Conservation (phyloP, 2,113 vertebrate genomes). For the Burhinus oedicnemus region DNA sequence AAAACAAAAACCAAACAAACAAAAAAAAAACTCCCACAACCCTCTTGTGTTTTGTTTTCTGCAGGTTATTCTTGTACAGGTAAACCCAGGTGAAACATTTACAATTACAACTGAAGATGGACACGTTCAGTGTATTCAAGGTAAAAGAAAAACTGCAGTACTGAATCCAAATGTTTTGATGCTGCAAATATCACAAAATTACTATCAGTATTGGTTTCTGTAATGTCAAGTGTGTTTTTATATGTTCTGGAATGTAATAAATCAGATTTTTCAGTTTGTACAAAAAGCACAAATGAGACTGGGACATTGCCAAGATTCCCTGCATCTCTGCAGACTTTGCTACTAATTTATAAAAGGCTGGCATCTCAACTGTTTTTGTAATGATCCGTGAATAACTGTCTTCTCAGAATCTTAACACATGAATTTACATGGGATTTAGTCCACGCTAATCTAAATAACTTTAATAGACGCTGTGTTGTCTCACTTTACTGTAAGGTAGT, state of each 20-base stretch:
- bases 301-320: neutral
- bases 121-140: slow-evolving; percentile 82
- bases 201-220: neutral
- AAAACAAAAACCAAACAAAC: no score
- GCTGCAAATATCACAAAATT: neutral
- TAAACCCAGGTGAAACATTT: slow-evolving; percentile 85
- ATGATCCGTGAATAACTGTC: neutral
- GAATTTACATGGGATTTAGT: neutral
- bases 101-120: slow-evolving; percentile 85
- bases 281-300: neutral
- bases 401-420: neutral
- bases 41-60: neutral
- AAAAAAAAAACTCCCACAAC: no score
- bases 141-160: slow-evolving; percentile 50
- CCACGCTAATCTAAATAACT: neutral
- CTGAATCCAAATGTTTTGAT: neutral
- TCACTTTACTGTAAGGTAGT: neutral
- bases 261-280: neutral
- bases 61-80: slow-evolving; percentile 84
- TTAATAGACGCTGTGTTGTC: rapidly evolving
- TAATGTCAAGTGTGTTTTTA: neutral
- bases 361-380: neutral
- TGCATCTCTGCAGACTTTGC: neutral
- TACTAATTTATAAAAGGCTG: neutral
- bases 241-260: neutral